Base-by-base conservation (phyloP, 92 coral and sea anemone genomes). In the Zoanthus sociatus region DNA sequence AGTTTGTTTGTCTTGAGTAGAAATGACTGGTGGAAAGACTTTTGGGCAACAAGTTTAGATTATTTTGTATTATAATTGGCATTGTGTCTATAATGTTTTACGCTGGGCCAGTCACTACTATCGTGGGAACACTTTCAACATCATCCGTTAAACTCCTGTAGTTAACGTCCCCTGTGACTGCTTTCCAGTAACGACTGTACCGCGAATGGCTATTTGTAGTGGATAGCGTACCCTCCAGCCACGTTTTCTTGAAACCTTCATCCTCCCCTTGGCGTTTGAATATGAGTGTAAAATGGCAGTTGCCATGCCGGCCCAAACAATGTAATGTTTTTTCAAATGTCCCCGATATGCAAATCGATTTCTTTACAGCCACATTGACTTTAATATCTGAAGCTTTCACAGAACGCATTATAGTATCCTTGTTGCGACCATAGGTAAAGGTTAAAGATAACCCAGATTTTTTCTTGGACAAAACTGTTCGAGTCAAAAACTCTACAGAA, bases 171-270 rank as follows among this genome's bases (percentile, higher is more conserved):
- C 63, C 32, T 45, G 75, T 47, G 12, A 81, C 85, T 5, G 85
- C 85, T 14, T 81, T 81, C 85, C 85, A 81, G 44, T 66, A 46
- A 31, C 58, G 32, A 55, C 74, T 68, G 42, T 66, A 45, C 73
- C 85, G 56, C 2, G 85, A 26, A 6, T 66, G 6, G n/a, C 44
- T 81, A 17, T 70, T 6, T 1, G 60, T 66, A 0, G 85, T 81
- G 4, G 46, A 18, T 1, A 81, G 60, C 2, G 58, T 46, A 2
- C 85, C 85, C 11, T 64, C 44, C 44, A 81, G 46, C 85, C 85
- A 81, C 58, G 64, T 37, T 17, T 31, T 60, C 8, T 81, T 20
- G 6, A 18, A 6, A 11, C 60, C 46, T 16, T 81, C 58, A 51
- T 37, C 61, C 21, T 64, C 74, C 4, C 9, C 5, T 48, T 18